Evolutionary conservation across 1,140 invertebrate genomes (phyloP), one percentile per base, ranked within the genome.

Genomic region (Drosophila azteca): DNA sequence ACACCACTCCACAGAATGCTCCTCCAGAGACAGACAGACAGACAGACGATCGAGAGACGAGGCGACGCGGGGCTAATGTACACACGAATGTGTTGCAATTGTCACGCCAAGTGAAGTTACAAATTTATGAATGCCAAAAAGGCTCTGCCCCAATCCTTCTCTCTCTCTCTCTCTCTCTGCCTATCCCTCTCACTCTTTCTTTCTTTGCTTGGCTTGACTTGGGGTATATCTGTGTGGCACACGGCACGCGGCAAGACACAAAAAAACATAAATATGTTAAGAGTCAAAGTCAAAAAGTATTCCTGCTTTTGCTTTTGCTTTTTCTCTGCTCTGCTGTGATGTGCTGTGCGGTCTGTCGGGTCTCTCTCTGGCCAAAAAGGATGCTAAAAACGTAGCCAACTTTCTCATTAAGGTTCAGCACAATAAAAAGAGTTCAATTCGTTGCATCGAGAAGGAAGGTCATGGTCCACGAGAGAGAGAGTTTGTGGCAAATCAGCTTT

Each of bases 41-140:
- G 73, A 77, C 63, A 55, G 55, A 77, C 76, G 62, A 73, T 62
- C 75, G 62, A 65, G 80, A 65, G 82, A 79, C 17, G 82, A 31
- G 3, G 35, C 35, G 35, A 39, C 35, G 35, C 35, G 35, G 35
- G 82, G 84, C 82, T 85, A 85, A 85, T 85, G 82, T 85, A 85
- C 82, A 77, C 82, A 82, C 81, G 78, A 90, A 85, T 90, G 81
- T 90, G 85, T 90, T 90, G 83, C 89, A 90, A 90, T 90, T 90
- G 89, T 90, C 89, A 90, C 83, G 89, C 83, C 83, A 84, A 90
- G 89, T 90, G 80, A 90, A 90, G 81, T 84, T 79, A 90, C 80
- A 88, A 90, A 90, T 90, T 90, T 90, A 90, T 90, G 89, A 90
- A 90, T 90, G 83, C 82, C 82, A 87, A 87, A 87, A 87, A 87